A percentile compares a stretch with the other conserved stretches of the same genome.
phyloP scores from a whole-genome alignment of 2,797 vertebrate genomes.

The Gymnopithys bicolor region DNA sequence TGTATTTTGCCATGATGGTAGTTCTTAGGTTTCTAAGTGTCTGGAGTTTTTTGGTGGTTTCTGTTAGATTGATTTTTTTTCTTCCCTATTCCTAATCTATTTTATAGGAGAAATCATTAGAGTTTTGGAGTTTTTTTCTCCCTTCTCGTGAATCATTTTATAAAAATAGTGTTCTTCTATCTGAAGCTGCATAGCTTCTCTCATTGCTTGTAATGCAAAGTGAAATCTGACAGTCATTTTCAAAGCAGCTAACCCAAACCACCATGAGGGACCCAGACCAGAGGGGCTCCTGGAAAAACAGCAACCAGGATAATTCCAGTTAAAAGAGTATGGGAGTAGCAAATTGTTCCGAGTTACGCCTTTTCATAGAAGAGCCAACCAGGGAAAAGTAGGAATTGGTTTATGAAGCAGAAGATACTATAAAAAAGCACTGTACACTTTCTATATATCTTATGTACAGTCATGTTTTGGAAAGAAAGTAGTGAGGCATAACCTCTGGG shows the following conservation, averaged over 20 bases:
- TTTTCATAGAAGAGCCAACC: neutral
- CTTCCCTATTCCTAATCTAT: neutral
- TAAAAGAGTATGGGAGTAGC: neutral
- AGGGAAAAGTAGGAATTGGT: neutral
- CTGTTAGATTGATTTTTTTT: neutral
- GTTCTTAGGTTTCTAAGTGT: neutral
- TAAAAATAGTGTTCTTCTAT: neutral
- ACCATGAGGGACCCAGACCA: neutral
- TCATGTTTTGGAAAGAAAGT: neutral
- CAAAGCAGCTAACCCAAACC: neutral
- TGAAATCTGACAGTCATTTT: neutral
- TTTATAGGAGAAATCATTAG: neutral
- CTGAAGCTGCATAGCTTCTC: neutral
- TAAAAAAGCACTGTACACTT: neutral
- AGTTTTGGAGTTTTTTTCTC: neutral
- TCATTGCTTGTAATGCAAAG: neutral
- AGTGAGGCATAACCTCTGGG: neutral
- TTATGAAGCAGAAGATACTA: neutral
- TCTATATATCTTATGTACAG: neutral
- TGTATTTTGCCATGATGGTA: neutral
- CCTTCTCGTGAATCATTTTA: neutral
- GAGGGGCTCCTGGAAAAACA: neutral
- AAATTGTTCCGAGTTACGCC: fast-evolving
- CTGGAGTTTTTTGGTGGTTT: neutral
- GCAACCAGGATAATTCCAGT: neutral